Evolutionary conservation across 2,797 vertebrate species (phyloP).

Genomic region (Chrosomus eos): DNA sequence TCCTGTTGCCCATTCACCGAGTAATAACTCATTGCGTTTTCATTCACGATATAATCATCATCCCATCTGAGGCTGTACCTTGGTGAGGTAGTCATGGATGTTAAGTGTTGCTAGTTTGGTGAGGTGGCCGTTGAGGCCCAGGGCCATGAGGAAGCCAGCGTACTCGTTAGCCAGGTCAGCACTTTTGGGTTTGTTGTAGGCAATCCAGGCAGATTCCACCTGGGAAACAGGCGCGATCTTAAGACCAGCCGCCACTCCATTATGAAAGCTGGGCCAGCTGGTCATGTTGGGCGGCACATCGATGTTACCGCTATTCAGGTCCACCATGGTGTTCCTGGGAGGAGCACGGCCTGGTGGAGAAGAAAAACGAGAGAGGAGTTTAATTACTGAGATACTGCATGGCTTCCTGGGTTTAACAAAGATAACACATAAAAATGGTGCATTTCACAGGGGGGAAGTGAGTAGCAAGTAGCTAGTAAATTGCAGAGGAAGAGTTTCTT

Average conservation of each 20-base stretch:
- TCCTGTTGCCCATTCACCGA: neutral
- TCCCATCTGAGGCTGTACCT: constrained; percentile 75
- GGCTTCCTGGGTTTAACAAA: neutral
- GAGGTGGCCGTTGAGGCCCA: constrained; percentile 95
- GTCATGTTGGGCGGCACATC: constrained; percentile 98
- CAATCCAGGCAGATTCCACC: constrained; percentile 97
- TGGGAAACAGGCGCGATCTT: constrained; percentile 96
- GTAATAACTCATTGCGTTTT: neutral
- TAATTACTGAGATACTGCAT: neutral
- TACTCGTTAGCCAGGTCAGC: constrained; percentile 96
- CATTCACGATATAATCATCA: neutral
- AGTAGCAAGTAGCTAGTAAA: neutral
- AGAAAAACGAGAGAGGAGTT: neutral
- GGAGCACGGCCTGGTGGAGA: constrained; percentile 89
- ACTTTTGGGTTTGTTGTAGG: constrained; percentile 97
- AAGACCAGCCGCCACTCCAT: constrained; percentile 93
- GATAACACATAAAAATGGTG: neutral
- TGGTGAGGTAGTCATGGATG: constrained; percentile 96
- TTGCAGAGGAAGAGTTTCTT: constrained; percentile 30
- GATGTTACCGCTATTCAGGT: constrained; percentile 96
- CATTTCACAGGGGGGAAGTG: neutral
- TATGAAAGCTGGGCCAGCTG: constrained; percentile 98
- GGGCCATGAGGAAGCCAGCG: constrained; percentile 96
- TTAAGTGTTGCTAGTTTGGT: constrained; percentile 96
- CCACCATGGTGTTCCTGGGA: constrained; percentile 92